Evolutionary conservation across 2,797 vertebrate species (phyloP), one percentile per base, ranked within the genome.

Genomic region (Paedocypris micromegethes): DNA sequence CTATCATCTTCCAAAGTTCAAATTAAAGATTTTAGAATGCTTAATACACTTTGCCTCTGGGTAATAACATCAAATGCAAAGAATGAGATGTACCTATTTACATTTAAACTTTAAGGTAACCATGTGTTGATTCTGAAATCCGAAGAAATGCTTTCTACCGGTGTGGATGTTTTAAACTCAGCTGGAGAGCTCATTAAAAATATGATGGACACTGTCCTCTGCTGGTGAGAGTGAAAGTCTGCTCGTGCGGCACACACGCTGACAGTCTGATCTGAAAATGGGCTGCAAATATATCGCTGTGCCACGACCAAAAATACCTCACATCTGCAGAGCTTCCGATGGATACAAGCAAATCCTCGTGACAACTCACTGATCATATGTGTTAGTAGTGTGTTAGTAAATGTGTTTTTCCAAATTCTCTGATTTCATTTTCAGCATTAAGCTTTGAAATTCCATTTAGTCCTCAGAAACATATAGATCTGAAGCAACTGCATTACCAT

Each of bases 131-230:
- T 63, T 50, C n/a, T 63, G 8, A 49, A 56, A 60, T 9, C 50
- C 37, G 23, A 43, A 50, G 9, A 50, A 62, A 64, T 47, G 52
- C 37, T 63, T 6, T 70, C 59, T 57, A 8, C 53, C 40, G 63
- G 68, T 70, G 59, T 63, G 68, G 68, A 5, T 44, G 60, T 52
- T 64, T 57, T 46, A 70, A 64, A 54, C 60, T 8, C 53, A 50
- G 53, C 45, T 51, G 54, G 55, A 48, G 5, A 57, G 58, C 45
- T 67, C 44, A 70, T 70, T 64, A 56, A 72, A 73, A 66, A 66
- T 40, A 53, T 76, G 72, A 79, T 72, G 66, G 70, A 79, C 72
- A 62, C 72, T 74, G 69, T 72, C 74, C 74, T 79, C 77, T 79
- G 69, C 77, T 76, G 77, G 69, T 9, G 3, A 74, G 43, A 68